Base-by-base conservation (phyloP, 2,113 vertebrate genomes). In the Meles meles region DNA sequence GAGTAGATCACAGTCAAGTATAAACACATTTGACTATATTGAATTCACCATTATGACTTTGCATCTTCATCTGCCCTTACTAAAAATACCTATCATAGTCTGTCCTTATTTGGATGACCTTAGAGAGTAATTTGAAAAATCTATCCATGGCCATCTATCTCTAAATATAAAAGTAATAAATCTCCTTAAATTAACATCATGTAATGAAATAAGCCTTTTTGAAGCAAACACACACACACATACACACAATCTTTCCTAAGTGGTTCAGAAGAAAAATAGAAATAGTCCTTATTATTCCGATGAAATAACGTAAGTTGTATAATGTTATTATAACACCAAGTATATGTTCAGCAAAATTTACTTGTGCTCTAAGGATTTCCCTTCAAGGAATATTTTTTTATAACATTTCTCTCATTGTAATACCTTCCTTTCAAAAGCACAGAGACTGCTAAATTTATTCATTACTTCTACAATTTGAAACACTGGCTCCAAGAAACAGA, bases 401-500 rank as follows among this genome's bases (percentile, higher is more conserved):
- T 67, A 96, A 61, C 5, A 72, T 42, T 92, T 72, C 71, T 12
- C 10, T 83, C 31, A 57, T 90, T 94, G 14, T 72, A 76, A 93
- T 18, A 27, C 23, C 27, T 74, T 88, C 17, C 49, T 94, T 92
- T 93, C 37, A 63, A 96, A 86, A 94, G 17, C 65, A 84, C 9
- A 67, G 27, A 87, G 63, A 57, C 42, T 74, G 18, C 29, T 76
- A 72, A 69, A 81, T 88, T 74, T 76, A 79, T 96, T 86, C 88
- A 92, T 87, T 87, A 42, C 13, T 80, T 94, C 9, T 74, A 83
- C 15, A 91, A n/a, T 71, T 90, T 96, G 47, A 97, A 97, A 67
- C n/a, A 61, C n/a, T 65, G 59, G 87, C 61, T 72, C 20, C 39
- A 83, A 83, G 83, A 71, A 71, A 74, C 34, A 83, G 44, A 94